A percentile compares a stretch with the other conserved stretches of the same genome.
phyloP scores from a whole-genome alignment of 2,113 vertebrate species.

The Chinchilla lanigera region DNA sequence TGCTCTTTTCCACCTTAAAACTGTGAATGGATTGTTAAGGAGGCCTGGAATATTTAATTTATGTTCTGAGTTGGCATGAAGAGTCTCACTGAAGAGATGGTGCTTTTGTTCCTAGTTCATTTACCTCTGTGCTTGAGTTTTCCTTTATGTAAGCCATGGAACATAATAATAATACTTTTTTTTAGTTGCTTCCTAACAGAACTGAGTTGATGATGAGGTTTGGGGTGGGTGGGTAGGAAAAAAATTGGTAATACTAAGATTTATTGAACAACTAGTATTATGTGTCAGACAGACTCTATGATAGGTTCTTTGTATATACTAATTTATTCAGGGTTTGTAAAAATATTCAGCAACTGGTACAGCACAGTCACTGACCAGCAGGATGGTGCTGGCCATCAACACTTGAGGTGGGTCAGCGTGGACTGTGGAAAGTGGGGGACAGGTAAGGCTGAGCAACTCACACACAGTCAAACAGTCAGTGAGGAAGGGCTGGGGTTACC shows the following conservation, averaged over 20 bases:
- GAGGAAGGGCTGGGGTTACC: not conserved
- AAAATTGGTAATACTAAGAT: not conserved
- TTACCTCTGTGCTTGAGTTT: not conserved
- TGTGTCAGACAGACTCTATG: not conserved
- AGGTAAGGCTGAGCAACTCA: not conserved
- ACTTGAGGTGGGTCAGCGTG: not conserved
- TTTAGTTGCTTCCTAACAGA: conserved; percentile 3
- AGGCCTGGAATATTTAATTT: not conserved
- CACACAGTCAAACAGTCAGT: too few relatives aligned
- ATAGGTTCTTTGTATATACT: not conserved
- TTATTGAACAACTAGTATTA: not conserved
- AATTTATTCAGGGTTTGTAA: not conserved
- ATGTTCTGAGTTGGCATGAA: not conserved
- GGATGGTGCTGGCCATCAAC: not conserved
- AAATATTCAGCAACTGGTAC: not conserved
- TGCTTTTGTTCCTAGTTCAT: not conserved
- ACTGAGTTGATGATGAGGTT: not conserved
- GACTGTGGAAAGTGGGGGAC: not conserved
- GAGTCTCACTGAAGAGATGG: not conserved
- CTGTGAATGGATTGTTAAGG: not conserved
- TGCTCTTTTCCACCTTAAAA: not conserved
- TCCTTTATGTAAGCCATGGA: conserved; percentile 42
- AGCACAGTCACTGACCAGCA: not conserved
- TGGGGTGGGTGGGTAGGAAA: conserved; percentile 32
- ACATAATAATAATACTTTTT: conserved; percentile 6